Base-by-base conservation (phyloP, 2,113 vertebrate genomes). In the Pomatorhinus ruficollis region DNA sequence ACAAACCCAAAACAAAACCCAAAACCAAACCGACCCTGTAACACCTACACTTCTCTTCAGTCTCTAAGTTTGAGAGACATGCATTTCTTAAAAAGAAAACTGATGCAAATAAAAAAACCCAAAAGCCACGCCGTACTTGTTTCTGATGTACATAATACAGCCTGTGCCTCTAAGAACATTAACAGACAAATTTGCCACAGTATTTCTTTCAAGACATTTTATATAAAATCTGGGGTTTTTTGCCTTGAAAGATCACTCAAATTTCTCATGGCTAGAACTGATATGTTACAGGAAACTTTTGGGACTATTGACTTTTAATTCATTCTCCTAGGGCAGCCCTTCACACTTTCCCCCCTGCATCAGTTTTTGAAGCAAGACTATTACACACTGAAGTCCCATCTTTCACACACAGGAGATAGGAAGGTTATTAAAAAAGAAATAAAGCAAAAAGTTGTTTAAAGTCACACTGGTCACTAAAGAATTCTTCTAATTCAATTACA, bases 21-120 rank as follows among this genome's bases (percentile, higher is more conserved):
- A 19, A 39, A 39, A 60, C 3, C 12, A 61, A 49, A 19, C 24
- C 25, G 66, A 12, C 5, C 0, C 5, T 0, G 0, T 24, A 84
- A 81, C 37, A 74, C 9, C 56, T 66, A 84, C 17, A 28, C 22
- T 70, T 59, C 33, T 64, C 24, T 74, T 57, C 47, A 66, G 20
- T n/a, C 44, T 76, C 6, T 42, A 49, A 33, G 31, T 65, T 39
- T 54, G 37, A 90, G 33, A 15, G 21, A 80, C 19, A 5, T 23
- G 6, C 11, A 17, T 40, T 56, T 39, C 70, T 70, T 72, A 42
- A 68, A 80, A 49, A 49, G 12, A 65, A 92, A 91, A 66, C 4
- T 25, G 22, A 83, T 69, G 28, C 7, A 60, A 42, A 56, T 9
- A 5, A 6, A 56, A 11, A 77, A 33, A 19, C 15, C 11, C 8